Evolutionary conservation across 2,888 invertebrate species (phyloP).

Genomic region (Athrips mouffetella): DNA sequence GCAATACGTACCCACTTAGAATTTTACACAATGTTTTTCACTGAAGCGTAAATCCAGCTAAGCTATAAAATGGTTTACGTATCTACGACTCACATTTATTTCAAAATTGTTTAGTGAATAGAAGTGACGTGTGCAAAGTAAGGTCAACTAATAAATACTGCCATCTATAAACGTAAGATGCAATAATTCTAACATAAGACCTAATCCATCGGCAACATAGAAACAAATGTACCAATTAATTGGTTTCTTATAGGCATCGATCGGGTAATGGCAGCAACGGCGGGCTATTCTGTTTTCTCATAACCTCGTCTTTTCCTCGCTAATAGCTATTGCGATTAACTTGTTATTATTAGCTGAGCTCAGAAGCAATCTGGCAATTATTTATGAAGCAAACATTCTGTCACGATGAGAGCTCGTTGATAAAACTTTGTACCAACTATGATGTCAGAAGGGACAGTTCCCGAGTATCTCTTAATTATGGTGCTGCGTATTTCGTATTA

Average conservation of each 20-base stretch:
- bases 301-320: constrained; percentile 40
- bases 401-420: constrained; percentile 54
- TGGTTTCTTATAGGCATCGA: constrained; percentile 51
- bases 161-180: neutral
- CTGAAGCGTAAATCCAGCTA: constrained; percentile 5
- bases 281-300: constrained; percentile 43
- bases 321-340: constrained; percentile 55
- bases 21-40: constrained; percentile 12
- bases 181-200: constrained; percentile 3
- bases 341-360: constrained; percentile 55
- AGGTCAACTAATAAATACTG: constrained; percentile 1
- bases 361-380: constrained; percentile 55
- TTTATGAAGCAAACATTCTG: constrained; percentile 62
- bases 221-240: constrained; percentile 45
- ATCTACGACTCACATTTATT: constrained; percentile 1
- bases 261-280: constrained; percentile 33
- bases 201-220: constrained; percentile 19
- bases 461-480: constrained; percentile 73
- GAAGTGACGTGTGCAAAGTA: constrained; percentile 2
- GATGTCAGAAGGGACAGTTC: constrained; percentile 64
- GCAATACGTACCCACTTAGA: constrained; percentile 11
- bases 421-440: constrained; percentile 66
- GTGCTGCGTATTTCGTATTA: constrained; percentile 72
- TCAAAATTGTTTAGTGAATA: constrained; percentile 6
- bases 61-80: constrained; percentile 7